A percentile compares a stretch with the other conserved stretches of the same genome.
Conservation (phyloP, 2,113 vertebrate genomes). For the Nyctibius bracteatus region DNA sequence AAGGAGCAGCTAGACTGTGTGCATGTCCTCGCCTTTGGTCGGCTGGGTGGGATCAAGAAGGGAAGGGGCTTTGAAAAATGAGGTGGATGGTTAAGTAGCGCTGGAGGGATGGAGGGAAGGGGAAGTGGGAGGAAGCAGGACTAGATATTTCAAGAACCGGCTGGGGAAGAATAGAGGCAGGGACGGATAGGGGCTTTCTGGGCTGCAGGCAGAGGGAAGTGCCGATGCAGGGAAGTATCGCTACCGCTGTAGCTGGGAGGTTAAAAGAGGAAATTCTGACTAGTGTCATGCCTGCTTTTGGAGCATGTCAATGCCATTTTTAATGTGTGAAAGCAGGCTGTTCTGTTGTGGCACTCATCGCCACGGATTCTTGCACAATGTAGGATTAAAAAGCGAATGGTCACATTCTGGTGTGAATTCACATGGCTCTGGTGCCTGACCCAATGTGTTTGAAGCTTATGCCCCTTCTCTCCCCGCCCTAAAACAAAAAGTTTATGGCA, state of each 20-base stretch:
- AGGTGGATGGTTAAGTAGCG: neutral
- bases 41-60: neutral
- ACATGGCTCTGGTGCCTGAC: neutral
- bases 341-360: neutral
- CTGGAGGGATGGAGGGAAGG: neutral
- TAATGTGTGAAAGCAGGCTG: neutral
- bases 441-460: neutral
- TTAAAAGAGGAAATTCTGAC: neutral
- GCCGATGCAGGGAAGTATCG: neutral
- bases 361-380: neutral
- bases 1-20: neutral
- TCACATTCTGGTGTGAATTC: neutral
- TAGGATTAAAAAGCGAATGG: neutral
- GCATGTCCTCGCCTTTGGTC: neutral
- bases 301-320: neutral
- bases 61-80: neutral
- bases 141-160: neutral
- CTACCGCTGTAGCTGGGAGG: neutral
- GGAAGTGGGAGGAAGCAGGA: neutral
- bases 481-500: neutral
- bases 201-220: neutral
- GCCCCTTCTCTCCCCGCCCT: neutral
- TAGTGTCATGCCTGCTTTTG: neutral
- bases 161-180: neutral
- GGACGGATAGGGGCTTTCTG: neutral